Evolutionary conservation across 2,888 invertebrate species (phyloP).

Genomic region (Eustalomyia histrio): DNA sequence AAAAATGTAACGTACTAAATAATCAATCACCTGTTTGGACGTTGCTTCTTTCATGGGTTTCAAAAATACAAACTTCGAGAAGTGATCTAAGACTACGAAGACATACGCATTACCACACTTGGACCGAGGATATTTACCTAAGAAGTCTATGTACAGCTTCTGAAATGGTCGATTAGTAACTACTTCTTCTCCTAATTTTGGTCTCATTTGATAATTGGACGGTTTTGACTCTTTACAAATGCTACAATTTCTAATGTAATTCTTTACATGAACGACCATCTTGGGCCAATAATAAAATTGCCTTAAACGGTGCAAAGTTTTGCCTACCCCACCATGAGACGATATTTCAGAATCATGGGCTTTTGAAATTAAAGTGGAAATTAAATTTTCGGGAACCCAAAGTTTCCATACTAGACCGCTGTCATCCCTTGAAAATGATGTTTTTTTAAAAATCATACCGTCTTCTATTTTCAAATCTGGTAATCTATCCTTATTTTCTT

Average conservation of each 20-base stretch:
- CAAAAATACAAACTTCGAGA: too few species aligned
- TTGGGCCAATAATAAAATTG: conserved; percentile 39
- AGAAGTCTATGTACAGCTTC: too few species aligned
- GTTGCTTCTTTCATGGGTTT: too few species aligned
- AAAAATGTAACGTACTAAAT: too few species aligned
- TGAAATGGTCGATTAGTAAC: too few species aligned
- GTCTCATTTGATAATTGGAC: too few species aligned
- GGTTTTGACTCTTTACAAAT: conserved; percentile 41
- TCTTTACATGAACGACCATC: not conserved
- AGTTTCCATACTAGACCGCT: conserved; percentile 15
- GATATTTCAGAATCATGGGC: not conserved
- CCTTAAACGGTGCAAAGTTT: conserved; percentile 21
- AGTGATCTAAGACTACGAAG: too few species aligned
- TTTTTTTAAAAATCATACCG: conserved; percentile 23
- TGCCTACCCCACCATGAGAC: conserved; percentile 27
- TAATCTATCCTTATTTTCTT: conserved; percentile 18
- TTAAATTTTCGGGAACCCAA: conserved; percentile 20
- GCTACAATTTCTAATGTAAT: conserved; percentile 20
- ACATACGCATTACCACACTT: too few species aligned
- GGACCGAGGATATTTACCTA: too few species aligned
- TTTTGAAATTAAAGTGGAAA: conserved; percentile 23
- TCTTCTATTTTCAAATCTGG: conserved; percentile 61
- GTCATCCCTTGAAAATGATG: not conserved
- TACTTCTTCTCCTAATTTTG: too few species aligned
- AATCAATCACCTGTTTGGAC: too few species aligned